Evolutionary conservation across 2,797 vertebrate genomes (phyloP).

Genomic region (Pangasius larnaudii): DNA sequence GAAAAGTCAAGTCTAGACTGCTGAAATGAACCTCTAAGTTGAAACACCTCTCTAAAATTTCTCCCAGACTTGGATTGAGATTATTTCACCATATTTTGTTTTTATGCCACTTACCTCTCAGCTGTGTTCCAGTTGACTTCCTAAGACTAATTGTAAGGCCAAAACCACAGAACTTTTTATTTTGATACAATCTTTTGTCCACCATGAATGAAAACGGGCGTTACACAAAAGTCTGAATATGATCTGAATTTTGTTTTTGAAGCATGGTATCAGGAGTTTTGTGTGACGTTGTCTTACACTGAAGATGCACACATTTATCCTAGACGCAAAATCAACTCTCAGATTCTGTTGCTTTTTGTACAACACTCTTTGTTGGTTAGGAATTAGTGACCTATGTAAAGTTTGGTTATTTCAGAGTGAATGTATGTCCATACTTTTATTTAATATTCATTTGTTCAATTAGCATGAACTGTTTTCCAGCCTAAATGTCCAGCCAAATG

Average conservation of each 20-base stretch:
- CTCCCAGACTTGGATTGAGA: slow-evolving; percentile 32
- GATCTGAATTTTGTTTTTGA: slow-evolving; percentile 7
- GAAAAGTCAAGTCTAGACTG: slow-evolving; percentile 52
- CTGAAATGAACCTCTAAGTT: slow-evolving; percentile 43
- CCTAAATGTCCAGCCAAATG: not conserved
- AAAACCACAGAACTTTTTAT: slow-evolving; percentile 34
- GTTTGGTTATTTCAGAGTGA: slow-evolving; percentile 38
- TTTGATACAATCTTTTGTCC: not conserved
- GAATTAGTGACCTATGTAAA: slow-evolving; percentile 47
- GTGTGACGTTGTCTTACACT: slow-evolving; percentile 32
- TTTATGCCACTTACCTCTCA: slow-evolving; percentile 26
- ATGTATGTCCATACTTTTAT: slow-evolving; percentile 53
- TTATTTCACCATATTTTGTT: slow-evolving; percentile 28
- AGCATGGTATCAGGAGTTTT: slow-evolving; percentile 25
- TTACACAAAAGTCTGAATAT: not conserved
- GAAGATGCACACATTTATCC: slow-evolving; percentile 36
- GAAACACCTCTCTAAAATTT: slow-evolving; percentile 25
- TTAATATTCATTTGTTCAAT: slow-evolving; percentile 42
- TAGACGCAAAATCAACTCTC: slow-evolving; percentile 25
- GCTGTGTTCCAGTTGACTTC: slow-evolving; percentile 19
- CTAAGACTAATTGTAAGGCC: slow-evolving; percentile 13
- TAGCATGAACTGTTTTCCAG: slow-evolving; percentile 17
- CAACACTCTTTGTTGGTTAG: slow-evolving; percentile 36
- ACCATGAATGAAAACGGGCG: not conserved
- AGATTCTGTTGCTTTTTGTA: slow-evolving; percentile 41